Percentiles rank a stretch among this genome's conserved stretches.
phyloP scores from a whole-genome alignment of 2,113 vertebrate species.

The Charadrius vociferus region DNA sequence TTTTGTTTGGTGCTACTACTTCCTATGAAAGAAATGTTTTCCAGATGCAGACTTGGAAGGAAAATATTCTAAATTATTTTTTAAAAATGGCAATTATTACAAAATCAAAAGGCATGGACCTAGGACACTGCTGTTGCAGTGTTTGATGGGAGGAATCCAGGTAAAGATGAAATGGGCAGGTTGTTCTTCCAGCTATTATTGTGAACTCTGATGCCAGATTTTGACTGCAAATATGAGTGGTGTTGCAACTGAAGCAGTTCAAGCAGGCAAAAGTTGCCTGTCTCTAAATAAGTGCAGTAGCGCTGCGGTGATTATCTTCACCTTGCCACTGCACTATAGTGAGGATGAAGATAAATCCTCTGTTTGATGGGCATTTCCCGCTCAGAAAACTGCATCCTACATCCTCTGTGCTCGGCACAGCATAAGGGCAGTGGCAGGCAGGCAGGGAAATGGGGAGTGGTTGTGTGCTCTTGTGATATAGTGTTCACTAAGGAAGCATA shows the following conservation, averaged over 20 bases:
- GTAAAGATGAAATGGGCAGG: not conserved
- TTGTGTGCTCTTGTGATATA: not conserved
- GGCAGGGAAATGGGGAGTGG: not conserved
- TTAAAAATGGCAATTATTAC: not conserved
- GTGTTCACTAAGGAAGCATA: not conserved
- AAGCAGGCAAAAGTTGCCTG: not conserved
- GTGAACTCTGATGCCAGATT: not conserved
- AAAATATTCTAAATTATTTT: not conserved
- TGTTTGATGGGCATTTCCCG: not conserved
- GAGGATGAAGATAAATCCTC: not conserved
- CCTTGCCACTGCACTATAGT: rapidly evolving
- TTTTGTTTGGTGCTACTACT: not conserved
- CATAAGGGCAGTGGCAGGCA: not conserved
- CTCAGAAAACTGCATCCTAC: not conserved
- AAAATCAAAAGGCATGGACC: not conserved
- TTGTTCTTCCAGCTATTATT: not conserved
- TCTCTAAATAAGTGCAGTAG: not conserved
- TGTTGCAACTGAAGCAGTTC: not conserved
- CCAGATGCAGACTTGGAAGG: not conserved
- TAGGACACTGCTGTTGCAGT: not conserved
- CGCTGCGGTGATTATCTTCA: not conserved
- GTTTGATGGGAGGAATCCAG: not conserved
- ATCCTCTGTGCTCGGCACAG: not conserved
- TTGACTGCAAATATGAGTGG: not conserved
- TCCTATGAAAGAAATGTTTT: not conserved